Evolutionary conservation across 2,888 invertebrate genomes (phyloP).

Genomic region (Tridacna crocea): DNA sequence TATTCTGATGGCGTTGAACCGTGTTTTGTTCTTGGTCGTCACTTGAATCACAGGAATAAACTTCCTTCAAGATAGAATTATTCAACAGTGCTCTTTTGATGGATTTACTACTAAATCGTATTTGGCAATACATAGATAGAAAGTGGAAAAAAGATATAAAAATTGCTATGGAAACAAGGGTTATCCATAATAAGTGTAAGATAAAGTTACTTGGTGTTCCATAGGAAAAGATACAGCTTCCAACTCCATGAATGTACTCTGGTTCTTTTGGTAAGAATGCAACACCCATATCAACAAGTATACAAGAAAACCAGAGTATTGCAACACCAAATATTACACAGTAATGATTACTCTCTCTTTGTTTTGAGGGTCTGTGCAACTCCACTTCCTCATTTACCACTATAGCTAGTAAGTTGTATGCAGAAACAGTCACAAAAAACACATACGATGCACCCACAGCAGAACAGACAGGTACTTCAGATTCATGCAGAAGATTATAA

Average conservation of each 20-base stretch:
- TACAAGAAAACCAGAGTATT: conserved; percentile 97
- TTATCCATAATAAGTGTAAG: conserved; percentile 95
- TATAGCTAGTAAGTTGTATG: conserved; percentile 91
- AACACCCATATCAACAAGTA: conserved; percentile 93
- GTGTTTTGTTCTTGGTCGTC: conserved; percentile 44
- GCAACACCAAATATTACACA: conserved; percentile 95
- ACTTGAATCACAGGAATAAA: conserved; percentile 31
- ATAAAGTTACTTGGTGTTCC: conserved; percentile 95
- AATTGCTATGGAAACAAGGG: conserved; percentile 94
- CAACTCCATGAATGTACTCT: conserved; percentile 88
- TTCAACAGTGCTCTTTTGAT: conserved; percentile 75
- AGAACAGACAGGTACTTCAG: conserved; percentile 87
- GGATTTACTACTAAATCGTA: conserved; percentile 71
- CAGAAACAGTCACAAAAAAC: conserved; percentile 94
- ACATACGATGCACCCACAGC: conserved; percentile 95
- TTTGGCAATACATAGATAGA: conserved; percentile 88
- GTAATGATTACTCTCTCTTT: conserved; percentile 77
- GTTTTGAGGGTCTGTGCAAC: conserved; percentile 64
- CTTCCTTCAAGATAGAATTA: conserved; percentile 65
- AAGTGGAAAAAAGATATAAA: conserved; percentile 93
- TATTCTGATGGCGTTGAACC: conserved; percentile 43
- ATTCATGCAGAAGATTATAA: conserved; percentile 72
- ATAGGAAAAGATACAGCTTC: conserved; percentile 93
- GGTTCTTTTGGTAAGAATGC: conserved; percentile 83
- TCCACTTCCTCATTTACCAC: conserved; percentile 83